phyloP scores from a whole-genome alignment of 30 jellyfish, hydroid and myxozoan genomes.

The Cassiopea andromeda region DNA sequence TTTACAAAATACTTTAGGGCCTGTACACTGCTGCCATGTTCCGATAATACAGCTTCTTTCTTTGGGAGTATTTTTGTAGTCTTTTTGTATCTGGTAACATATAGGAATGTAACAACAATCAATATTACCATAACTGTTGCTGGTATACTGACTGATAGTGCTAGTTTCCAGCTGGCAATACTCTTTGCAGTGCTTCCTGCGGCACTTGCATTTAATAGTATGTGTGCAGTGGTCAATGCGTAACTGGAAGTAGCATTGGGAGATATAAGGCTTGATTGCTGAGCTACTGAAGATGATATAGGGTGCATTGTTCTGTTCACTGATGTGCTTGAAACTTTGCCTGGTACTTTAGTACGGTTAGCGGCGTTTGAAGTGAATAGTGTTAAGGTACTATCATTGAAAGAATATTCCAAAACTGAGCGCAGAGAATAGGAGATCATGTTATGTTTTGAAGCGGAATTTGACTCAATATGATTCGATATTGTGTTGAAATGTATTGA shows the following conservation, averaged over 20 bases:
- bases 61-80: neutral
- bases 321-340: neutral
- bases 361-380: neutral
- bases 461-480: neutral
- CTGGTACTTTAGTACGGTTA: neutral
- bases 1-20: neutral
- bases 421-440: neutral
- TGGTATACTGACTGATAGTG: slow-evolving; percentile 29
- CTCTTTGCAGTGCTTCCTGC: neutral
- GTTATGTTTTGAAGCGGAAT: neutral
- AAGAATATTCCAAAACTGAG: neutral
- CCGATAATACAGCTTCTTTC: neutral
- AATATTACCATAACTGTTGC: neutral
- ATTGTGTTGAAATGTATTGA: neutral
- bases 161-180: neutral
- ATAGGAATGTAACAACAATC: slow-evolving; percentile 1
- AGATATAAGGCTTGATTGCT: neutral
- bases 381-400: neutral
- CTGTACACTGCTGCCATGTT: neutral
- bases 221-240: neutral
- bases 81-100: neutral
- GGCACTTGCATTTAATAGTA: neutral
- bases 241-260: neutral
- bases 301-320: neutral
- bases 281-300: neutral